A percentile compares a stretch with the other conserved stretches of the same genome.
Conservation (phyloP, 2,888 invertebrate genomes). For the Oscheius onirici region DNA sequence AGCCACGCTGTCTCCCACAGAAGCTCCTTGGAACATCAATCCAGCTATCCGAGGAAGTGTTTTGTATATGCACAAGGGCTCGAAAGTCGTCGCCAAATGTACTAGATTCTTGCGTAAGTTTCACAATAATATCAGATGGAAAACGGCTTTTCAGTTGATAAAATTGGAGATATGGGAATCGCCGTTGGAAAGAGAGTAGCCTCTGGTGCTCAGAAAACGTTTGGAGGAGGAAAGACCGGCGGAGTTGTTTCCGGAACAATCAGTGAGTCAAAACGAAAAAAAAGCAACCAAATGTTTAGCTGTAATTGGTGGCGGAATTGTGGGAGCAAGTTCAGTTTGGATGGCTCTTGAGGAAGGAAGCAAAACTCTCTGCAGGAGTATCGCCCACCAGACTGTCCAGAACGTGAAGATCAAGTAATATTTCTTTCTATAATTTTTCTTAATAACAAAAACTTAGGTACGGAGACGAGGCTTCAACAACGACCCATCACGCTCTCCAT, state of each 20-base stretch:
- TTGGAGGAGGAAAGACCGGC: slow-evolving; percentile 68
- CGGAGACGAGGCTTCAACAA: slow-evolving; percentile 79
- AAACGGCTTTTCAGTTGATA: slow-evolving; percentile 72
- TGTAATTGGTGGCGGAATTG: slow-evolving; percentile 65
- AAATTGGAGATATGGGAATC: slow-evolving; percentile 79
- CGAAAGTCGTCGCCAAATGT: slow-evolving; percentile 79
- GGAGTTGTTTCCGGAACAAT: slow-evolving; percentile 58
- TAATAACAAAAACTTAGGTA: slow-evolving; percentile 75
- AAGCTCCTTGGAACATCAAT: slow-evolving; percentile 75
- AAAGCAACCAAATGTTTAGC: slow-evolving; percentile 35
- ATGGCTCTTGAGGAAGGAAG: slow-evolving; percentile 81
- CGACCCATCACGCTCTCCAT: slow-evolving; percentile 79
- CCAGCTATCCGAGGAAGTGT: slow-evolving; percentile 77
- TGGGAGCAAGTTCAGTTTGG: slow-evolving; percentile 78
- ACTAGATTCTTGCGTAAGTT: slow-evolving; percentile 79
- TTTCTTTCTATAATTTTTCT: neutral
- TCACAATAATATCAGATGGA: neutral
- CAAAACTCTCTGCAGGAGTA: slow-evolving; percentile 76
- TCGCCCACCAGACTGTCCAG: slow-evolving; percentile 81
- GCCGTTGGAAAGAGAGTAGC: slow-evolving; percentile 79
- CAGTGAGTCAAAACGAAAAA: slow-evolving; percentile 19
- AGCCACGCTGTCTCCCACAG: slow-evolving; percentile 51
- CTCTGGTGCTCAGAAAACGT: slow-evolving; percentile 75
- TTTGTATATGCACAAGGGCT: slow-evolving; percentile 79
- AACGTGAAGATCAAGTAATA: slow-evolving; percentile 81